Percentiles rank a stretch among this genome's conserved stretches.
phyloP scores from a whole-genome alignment of 2,113 vertebrate genomes.

The Pteropus alecto region DNA sequence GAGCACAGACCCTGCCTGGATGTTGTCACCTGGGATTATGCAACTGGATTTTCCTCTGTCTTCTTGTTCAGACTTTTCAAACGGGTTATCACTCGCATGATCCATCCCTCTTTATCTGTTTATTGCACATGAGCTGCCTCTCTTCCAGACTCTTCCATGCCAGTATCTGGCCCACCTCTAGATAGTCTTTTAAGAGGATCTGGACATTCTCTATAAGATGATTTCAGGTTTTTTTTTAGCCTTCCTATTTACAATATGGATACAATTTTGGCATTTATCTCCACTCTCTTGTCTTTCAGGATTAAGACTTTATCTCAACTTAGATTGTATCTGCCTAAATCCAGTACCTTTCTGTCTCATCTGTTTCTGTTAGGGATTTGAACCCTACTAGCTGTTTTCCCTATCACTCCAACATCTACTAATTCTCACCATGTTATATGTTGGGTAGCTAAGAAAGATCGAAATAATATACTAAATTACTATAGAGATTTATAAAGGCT shows the following conservation, averaged over 20 bases:
- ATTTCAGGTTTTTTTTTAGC: not conserved
- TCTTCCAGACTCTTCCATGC: slow-evolving; percentile 13
- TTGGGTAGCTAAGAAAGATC: not conserved
- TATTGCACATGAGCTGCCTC: not conserved
- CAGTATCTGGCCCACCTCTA: not conserved
- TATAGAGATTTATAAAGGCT: not conserved
- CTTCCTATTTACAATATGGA: slow-evolving; percentile 5
- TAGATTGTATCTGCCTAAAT: slow-evolving; percentile 40
- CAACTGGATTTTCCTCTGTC: not conserved
- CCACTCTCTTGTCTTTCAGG: not conserved
- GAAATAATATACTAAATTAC: not conserved
- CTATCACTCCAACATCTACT: not conserved
- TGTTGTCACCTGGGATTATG: slow-evolving; percentile 54
- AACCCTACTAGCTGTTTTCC: not conserved
- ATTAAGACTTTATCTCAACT: slow-evolving; percentile 48
- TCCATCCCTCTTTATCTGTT: slow-evolving; percentile 29
- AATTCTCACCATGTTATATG: not conserved
- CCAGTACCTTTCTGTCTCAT: not conserved
- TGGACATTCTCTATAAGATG: slow-evolving; percentile 24
- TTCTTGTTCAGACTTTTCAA: slow-evolving; percentile 15
- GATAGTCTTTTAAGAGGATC: not conserved
- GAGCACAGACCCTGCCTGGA: slow-evolving; percentile 49
- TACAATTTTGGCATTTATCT: slow-evolving; percentile 8
- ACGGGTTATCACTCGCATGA: not conserved
- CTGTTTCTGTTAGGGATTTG: not conserved